phyloP scores from a whole-genome alignment of 2,888 invertebrate genomes.

The Penaeus monodon region DNA sequence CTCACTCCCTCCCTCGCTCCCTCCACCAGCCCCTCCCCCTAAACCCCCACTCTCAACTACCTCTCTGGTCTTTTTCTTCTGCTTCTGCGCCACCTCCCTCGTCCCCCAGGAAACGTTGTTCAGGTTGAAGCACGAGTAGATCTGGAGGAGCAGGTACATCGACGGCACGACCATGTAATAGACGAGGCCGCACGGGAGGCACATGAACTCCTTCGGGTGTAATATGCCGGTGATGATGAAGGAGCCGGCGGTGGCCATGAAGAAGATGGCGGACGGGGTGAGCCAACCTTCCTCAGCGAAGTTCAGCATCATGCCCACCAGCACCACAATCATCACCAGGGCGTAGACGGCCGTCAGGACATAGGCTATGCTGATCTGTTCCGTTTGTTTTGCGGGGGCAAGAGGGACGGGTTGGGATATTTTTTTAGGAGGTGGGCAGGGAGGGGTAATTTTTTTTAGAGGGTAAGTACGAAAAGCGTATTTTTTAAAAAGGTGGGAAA shows the following conservation, averaged over 20 bases:
- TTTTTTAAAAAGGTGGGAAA: too few species aligned
- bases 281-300: conserved; percentile 74
- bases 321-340: conserved; percentile 87
- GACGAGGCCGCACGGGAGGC: conserved; percentile 79
- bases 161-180: conserved; percentile 94
- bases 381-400: too few species aligned
- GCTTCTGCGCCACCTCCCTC: conserved; percentile 77
- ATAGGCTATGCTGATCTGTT: conserved; percentile 80
- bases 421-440: too few species aligned
- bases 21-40: conserved; percentile 86
- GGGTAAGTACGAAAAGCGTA: too few species aligned
- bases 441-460: too few species aligned
- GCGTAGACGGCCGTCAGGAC: conserved; percentile 83
- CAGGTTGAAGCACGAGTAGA: conserved; percentile 92
- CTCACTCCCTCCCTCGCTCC: conserved; percentile 85
- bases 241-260: conserved; percentile 80
- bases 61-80: conserved; percentile 66
- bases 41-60: conserved; percentile 75
- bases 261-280: conserved; percentile 88
- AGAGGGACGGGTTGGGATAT: too few species aligned
- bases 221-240: conserved; percentile 74
- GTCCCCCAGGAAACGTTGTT: conserved; percentile 97
- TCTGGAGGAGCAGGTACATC: conserved; percentile 92
- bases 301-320: conserved; percentile 82
- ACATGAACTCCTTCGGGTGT: conserved; percentile 84